Conservation (phyloP, 2,113 vertebrate genomes). For the Daphoenositta chrysoptera region DNA sequence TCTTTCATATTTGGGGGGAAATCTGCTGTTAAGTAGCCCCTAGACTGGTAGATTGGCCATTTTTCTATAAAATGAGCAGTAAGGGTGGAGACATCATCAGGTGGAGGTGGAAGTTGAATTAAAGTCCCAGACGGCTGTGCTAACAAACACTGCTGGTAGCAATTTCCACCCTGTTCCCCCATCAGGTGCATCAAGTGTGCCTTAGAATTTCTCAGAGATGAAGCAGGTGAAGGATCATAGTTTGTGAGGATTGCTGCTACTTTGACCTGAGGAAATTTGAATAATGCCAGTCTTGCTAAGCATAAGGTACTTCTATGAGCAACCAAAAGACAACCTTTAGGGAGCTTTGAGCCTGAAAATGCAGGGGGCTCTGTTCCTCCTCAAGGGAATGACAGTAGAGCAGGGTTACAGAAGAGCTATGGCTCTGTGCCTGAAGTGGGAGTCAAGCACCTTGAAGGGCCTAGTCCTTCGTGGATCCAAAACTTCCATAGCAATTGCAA, state of each 20-base stretch:
- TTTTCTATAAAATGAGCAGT: neutral
- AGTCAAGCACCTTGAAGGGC: neutral
- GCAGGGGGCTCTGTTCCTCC: accelerated
- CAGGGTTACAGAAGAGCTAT: neutral
- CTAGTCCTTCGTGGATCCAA: neutral
- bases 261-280: neutral
- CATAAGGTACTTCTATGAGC: neutral
- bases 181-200: neutral
- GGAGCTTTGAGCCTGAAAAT: neutral
- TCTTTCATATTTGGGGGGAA: neutral
- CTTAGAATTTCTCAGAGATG: neutral
- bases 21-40: neutral
- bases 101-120: neutral
- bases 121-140: neutral
- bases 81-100: neutral
- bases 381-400: neutral
- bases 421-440: neutral
- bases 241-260: neutral
- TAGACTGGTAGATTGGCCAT: neutral
- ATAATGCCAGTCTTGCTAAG: neutral
- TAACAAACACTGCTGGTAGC: neutral
- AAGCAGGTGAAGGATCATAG: neutral
- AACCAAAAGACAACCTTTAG: neutral
- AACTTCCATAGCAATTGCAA: neutral
- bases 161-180: neutral